Evolutionary conservation across 2,888 invertebrate species (phyloP), one percentile per base, ranked within the genome.

Genomic region (Nasonovia ribisnigri): DNA sequence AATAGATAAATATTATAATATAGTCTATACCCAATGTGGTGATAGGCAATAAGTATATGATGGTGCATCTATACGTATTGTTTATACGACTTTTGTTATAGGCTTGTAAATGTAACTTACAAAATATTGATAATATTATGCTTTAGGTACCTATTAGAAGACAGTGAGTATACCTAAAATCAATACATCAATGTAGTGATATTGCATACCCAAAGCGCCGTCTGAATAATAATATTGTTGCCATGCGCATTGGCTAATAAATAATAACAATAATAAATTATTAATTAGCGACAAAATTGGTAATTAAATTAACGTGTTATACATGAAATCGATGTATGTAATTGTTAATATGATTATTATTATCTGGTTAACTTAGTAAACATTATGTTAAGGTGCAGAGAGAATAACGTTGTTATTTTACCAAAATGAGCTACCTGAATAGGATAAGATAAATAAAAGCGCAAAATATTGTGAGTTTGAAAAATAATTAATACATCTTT

Each of bases 341-440:
- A 43, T 84, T 84, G 77, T 0, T 48, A 51, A 48, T 48, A 88
- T 51, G 24, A 88, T 88, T 54, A 88, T 42, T 51, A 54, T 88
- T 88, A 88, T 88, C 51, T 88, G 88, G 88, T 54, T 88, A 54
- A 54, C 88, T 88, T 54, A 10, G 42, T 88, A 42, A 42, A 88
- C 88, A 54, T 88, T 54, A 36, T 88, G 54, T 26, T 88, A 88
- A 54, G 13, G 36, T 88, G 10, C 51, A 51, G 36, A 51, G n/a
- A 36, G 51, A 51, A 43, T 51, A 88, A 48, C 51, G 36, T 51
- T 88, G 36, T 88, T 88, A 51, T 51, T 88, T 88, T 88, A 51
- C 10, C 24, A 20, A 48, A 51, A 88, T 48, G 10, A 88, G 24
- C 36, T 24, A 51, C 24, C 84, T 42, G 36, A 77, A 77, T 36